Evolutionary conservation across 1,140 invertebrate genomes (phyloP), one percentile per base, ranked within the genome.

Genomic region (Drosophila kurseongensis): DNA sequence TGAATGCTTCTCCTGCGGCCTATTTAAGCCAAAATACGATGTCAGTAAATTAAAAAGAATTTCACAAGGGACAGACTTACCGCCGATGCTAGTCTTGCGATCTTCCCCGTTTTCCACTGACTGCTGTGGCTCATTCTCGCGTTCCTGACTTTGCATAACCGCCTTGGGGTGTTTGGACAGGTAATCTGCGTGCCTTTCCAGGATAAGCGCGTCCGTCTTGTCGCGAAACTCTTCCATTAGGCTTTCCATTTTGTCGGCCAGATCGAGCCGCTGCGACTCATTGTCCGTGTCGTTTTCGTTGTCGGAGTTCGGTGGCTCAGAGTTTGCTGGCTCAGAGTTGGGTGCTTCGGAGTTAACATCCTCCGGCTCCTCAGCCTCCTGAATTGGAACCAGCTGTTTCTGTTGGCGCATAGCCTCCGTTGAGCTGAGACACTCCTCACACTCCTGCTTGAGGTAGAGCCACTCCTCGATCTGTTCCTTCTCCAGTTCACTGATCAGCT

Each of bases 361-460:
- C 57, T 93, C 93, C 2, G 91, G 75, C 76, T 94, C 93, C 8
- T 94, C 94, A 14, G 95, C 94, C 89, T 96, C 95, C 80, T 95
- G 94, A 27, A 95, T 95, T 76, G 94, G 93, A 72, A 95, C 94
- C 14, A 95, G 90, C 0, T 94, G 94, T 92, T 95, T 92, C 74
- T 94, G 93, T 8, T 93, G 58, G 75, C 91, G 85, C 44, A 91
- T 80, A 1, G 80, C 91, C 47, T 94, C 94, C 68, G 95, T 95
- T 55, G 93, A 94, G 80, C 95, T 95, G 27, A 97, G 94, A 84
- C 96, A 97, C 75, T 97, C 96, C 91, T 97, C 96, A 91, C 96
- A 97, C 91, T 97, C 96, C 69, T 96, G 96, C 91, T 97, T 97
- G 69, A 97, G 93, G 78, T 95, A 96, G 4, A 97, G 92, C 96